Conservation (phyloP, 1,140 invertebrate genomes). For the Uloborus diversus region DNA sequence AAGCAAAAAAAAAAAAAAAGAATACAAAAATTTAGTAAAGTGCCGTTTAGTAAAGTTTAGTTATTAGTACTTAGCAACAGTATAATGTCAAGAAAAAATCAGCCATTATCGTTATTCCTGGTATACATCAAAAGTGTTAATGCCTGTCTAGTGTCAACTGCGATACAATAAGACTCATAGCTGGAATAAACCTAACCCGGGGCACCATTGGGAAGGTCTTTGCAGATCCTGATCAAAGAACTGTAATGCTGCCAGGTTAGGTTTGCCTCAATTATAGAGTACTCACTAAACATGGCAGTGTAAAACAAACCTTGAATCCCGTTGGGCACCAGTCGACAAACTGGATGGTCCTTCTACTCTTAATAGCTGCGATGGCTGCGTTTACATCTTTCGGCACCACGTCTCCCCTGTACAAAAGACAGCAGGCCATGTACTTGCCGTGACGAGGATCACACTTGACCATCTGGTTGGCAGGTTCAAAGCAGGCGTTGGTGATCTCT, state of each 20-base stretch:
- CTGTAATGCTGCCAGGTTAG: constrained; percentile 57
- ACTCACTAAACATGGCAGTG: neutral
- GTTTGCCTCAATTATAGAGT: constrained; percentile 60
- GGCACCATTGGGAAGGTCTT: neutral
- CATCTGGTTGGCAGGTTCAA: constrained; percentile 44
- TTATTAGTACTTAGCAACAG: neutral
- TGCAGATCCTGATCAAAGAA: neutral
- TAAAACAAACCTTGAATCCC: constrained; percentile 59
- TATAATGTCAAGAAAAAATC: neutral
- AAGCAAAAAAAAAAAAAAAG: constrained; percentile 69
- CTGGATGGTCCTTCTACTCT: constrained; percentile 76
- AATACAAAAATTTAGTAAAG: neutral
- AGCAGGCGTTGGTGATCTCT: constrained; percentile 21
- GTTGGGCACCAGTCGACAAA: constrained; percentile 70
- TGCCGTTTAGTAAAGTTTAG: neutral
- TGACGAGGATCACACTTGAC: constrained; percentile 31
- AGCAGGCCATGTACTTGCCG: constrained; percentile 37
- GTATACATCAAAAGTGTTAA: neutral
- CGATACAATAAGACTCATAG: neutral
- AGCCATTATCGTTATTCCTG: neutral
- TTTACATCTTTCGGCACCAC: constrained; percentile 83
- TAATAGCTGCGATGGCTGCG: constrained; percentile 84
- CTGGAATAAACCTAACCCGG: neutral
- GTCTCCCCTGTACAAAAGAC: constrained; percentile 70
- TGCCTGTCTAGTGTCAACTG: neutral